These are phyloP conservation scores for Oriolus oriolus DNA, from an alignment of 2,113 vertebrate species.

Conservation along the genomic window DNA sequence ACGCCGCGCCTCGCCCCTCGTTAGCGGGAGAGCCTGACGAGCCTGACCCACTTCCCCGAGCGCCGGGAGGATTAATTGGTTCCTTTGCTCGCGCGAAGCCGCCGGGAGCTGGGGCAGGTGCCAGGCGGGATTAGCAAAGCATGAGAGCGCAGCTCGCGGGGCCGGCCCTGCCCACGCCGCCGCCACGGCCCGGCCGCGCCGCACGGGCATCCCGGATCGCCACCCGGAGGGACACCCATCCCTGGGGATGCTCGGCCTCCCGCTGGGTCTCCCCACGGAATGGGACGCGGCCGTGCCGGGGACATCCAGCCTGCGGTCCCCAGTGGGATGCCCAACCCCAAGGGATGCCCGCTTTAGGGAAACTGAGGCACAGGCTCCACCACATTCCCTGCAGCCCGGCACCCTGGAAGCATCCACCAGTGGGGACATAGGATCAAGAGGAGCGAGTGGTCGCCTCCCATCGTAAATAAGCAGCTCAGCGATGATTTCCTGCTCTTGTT, in stretches of 20 bases:
- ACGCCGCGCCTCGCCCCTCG: slow-evolving; percentile 25
- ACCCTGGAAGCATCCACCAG: neutral
- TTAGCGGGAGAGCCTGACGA: slow-evolving; percentile 57
- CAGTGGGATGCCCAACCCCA: neutral
- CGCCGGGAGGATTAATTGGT: slow-evolving; percentile 54
- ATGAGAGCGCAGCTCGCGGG: slow-evolving; percentile 32
- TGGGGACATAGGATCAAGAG: neutral
- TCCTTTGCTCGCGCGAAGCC: slow-evolving; percentile 33
- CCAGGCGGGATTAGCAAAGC: slow-evolving; percentile 53
- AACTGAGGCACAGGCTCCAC: neutral
- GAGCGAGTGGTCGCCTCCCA: neutral
- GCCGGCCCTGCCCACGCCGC: neutral
- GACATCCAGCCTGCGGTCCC: neutral
- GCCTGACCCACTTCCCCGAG: slow-evolving; percentile 60
- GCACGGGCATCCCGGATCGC: fast-evolving
- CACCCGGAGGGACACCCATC: neutral
- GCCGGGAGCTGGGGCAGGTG: slow-evolving; percentile 57
- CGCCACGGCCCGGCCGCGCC: neutral
- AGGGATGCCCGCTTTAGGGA: neutral
- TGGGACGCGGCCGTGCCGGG: fast-evolving
- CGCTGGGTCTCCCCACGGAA: fast-evolving
- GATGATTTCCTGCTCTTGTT: slow-evolving; percentile 61
- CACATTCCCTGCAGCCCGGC: fast-evolving
- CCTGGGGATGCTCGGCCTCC: neutral
- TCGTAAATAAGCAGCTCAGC: slow-evolving; percentile 50